Evolutionary conservation across 2,797 vertebrate genomes (phyloP).

Genomic region (Diplodus puntazzo): DNA sequence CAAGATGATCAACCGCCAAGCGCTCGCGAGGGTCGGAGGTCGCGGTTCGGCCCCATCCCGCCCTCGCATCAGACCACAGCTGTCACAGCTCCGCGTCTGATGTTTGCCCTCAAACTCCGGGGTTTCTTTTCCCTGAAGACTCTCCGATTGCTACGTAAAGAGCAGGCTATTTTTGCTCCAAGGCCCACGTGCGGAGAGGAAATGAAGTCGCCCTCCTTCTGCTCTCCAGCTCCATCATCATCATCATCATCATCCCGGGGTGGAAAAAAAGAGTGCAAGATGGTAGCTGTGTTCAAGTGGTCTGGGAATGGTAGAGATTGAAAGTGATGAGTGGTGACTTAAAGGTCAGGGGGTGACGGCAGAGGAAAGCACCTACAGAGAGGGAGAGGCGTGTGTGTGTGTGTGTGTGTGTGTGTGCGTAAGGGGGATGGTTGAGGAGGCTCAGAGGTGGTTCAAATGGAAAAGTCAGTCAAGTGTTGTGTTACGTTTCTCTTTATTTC

Average conservation of each 20-base stretch:
- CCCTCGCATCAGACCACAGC: conserved; percentile 30
- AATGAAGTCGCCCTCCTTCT: conserved; percentile 31
- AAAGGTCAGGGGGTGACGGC: conserved; percentile 28
- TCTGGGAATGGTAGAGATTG: conserved; percentile 30
- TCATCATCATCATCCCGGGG: conserved; percentile 19
- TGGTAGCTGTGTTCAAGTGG: conserved; percentile 36
- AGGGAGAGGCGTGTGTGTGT: conserved; percentile 9
- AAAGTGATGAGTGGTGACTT: conserved; percentile 27
- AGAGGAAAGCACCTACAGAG: conserved; percentile 25
- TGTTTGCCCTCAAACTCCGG: conserved; percentile 44
- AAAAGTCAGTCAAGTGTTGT: conserved; percentile 68
- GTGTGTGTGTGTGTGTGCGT: conserved; percentile 6
- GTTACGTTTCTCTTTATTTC: conserved; percentile 57
- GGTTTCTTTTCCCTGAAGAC: conserved; percentile 20
- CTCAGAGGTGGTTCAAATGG: conserved; percentile 56
- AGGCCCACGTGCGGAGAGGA: conserved; percentile 25
- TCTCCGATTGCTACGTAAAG: conserved; percentile 12
- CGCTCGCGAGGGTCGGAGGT: conserved; percentile 43
- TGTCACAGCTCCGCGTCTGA: conserved; percentile 41
- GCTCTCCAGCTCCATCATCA: conserved; percentile 29
- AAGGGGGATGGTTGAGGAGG: background rate
- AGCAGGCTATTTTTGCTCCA: conserved; percentile 16
- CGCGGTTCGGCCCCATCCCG: conserved; percentile 33
- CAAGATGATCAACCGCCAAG: conserved; percentile 39
- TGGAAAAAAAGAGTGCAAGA: conserved; percentile 9